Evolutionary conservation across 2,888 invertebrate genomes (phyloP).

Genomic region (Temnothorax ravouxi): DNA sequence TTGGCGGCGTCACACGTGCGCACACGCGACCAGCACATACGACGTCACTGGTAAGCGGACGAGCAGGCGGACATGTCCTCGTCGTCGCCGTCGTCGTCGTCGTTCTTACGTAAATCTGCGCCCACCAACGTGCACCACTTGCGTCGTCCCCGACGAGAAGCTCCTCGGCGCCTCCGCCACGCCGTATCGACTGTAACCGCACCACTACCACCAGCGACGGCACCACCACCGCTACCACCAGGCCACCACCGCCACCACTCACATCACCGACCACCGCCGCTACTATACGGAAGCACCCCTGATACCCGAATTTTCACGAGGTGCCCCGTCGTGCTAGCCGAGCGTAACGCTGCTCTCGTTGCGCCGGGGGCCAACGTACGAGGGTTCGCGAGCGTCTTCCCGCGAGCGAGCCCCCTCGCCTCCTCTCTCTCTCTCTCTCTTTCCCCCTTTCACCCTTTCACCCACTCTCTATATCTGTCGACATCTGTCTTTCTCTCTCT

Average conservation of each 20-base stretch:
- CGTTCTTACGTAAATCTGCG: slow-evolving; percentile 71
- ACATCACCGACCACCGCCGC: slow-evolving; percentile 53
- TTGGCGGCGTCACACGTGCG: slow-evolving; percentile 58
- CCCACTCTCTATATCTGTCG: slow-evolving; percentile 6
- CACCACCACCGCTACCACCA: slow-evolving; percentile 49
- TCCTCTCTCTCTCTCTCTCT: slow-evolving; percentile 17
- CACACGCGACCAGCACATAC: slow-evolving; percentile 54
- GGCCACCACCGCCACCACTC: slow-evolving; percentile 48
- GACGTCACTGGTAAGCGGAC: slow-evolving; percentile 43
- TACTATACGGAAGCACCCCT: slow-evolving; percentile 54
- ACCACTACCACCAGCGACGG: slow-evolving; percentile 44
- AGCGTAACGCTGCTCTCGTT: slow-evolving; percentile 49
- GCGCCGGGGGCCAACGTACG: slow-evolving; percentile 45
- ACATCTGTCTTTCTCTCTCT: background rate
- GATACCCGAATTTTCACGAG: slow-evolving; percentile 54
- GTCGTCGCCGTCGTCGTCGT: slow-evolving; percentile 12
- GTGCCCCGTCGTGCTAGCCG: slow-evolving; percentile 47
- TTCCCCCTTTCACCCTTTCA: background rate
- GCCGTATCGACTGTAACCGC: slow-evolving; percentile 58
- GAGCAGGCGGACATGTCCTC: background rate
- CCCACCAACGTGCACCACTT: slow-evolving; percentile 65
- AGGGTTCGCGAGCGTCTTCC: slow-evolving; percentile 32
- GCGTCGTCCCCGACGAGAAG: slow-evolving; percentile 44
- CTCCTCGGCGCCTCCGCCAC: slow-evolving; percentile 49
- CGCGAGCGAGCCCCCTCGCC: background rate